These are phyloP conservation scores for Nasonia vitripennis DNA, from an alignment of 1,140 invertebrate species.

Conservation along the genomic window DNA sequence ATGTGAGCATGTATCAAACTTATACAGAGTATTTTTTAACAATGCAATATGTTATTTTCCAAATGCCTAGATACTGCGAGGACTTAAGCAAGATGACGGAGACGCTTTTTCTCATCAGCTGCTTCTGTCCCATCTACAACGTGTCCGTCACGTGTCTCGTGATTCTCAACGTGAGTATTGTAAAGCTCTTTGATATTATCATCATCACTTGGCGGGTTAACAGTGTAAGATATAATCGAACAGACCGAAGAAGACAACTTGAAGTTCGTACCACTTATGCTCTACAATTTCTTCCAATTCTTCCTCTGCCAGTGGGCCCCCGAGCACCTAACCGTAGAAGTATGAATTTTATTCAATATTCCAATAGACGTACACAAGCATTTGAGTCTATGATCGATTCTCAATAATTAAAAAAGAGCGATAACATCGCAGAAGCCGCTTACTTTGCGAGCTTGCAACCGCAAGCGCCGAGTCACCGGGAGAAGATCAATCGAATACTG, in stretches of 20 bases:
- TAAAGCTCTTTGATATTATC: neutral
- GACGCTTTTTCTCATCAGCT: neutral
- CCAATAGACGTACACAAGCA: no score
- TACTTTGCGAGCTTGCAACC: slow-evolving; percentile 27
- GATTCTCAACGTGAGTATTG: slow-evolving; percentile 28
- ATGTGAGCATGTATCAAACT: neutral
- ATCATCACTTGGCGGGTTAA: neutral
- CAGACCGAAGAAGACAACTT: neutral
- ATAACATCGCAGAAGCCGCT: neutral
- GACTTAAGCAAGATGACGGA: neutral
- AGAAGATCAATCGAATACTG: slow-evolving; percentile 1
- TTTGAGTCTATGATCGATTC: neutral
- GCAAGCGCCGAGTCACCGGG: neutral
- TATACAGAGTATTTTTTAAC: neutral
- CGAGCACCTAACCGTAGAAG: no score
- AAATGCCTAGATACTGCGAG: slow-evolving; percentile 14
- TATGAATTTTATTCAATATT: no score
- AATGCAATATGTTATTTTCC: no score
- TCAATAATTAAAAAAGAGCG: neutral
- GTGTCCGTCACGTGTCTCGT: neutral
- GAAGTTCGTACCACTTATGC: neutral
- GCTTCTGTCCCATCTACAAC: neutral
- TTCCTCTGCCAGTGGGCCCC: neutral
- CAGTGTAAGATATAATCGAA: neutral
- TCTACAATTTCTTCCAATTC: slow-evolving; percentile 23